phyloP scores from a whole-genome alignment of 2,113 vertebrate genomes.

The Sterrhoptilus dennistouni region DNA sequence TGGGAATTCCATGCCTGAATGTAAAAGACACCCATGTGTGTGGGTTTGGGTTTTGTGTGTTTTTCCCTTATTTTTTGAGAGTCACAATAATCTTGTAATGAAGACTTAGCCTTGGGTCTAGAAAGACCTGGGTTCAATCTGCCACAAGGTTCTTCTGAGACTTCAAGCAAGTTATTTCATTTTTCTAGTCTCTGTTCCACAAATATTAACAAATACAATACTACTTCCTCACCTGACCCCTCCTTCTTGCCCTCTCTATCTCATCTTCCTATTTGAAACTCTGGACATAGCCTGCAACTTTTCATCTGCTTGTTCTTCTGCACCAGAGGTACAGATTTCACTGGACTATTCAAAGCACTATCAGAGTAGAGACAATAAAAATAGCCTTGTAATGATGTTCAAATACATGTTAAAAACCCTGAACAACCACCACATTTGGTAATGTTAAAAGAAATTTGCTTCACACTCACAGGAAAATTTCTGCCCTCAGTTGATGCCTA shows the following conservation, averaged over 20 bases:
- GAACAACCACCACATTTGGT: background rate
- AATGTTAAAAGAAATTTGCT: background rate
- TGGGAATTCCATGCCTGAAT: conserved; percentile 20
- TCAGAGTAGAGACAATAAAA: background rate
- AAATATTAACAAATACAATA: background rate
- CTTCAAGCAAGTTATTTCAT: background rate
- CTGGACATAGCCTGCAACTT: background rate
- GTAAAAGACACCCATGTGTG: conserved; percentile 24
- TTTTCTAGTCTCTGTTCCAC: background rate
- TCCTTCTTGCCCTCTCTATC: background rate
- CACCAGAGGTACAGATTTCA: background rate
- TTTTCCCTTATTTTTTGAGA: background rate
- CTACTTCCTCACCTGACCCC: background rate
- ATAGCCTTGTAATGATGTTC: background rate
- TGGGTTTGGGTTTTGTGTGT: background rate
- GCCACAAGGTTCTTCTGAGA: background rate
- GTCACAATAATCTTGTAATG: background rate
- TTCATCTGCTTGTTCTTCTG: background rate
- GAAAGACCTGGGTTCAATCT: background rate
- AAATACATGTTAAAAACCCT: background rate
- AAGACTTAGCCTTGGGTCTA: background rate
- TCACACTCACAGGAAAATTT: background rate
- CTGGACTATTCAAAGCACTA: background rate
- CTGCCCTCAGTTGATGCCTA: background rate
- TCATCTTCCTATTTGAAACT: background rate